Evolutionary conservation across 2,797 vertebrate species (phyloP), one percentile per base, ranked within the genome.

Genomic region (Chelmon rostratus): DNA sequence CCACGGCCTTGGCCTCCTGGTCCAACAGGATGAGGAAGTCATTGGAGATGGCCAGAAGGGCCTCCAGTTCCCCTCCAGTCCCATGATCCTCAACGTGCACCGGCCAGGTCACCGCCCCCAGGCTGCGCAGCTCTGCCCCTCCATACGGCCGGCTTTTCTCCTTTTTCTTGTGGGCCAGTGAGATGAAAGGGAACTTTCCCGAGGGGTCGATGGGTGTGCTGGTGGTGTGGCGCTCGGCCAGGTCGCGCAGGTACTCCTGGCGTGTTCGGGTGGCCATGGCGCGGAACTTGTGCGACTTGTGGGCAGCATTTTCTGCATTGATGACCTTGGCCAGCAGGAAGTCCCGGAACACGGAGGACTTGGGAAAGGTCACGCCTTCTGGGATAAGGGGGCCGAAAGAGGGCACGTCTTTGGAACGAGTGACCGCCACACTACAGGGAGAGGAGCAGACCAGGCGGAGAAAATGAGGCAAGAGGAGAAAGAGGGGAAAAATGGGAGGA

Each of bases 331-430:
- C 97, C 76, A 99, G 91, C 68, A 99, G 95, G 91, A 99, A 99
- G 96, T 99, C 98, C 97, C 98, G 97, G 93, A 99, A 99, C 68
- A 99, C 97, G 0, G 97, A 97, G 52, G 98, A 99, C 88, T 98
- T 99, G 28, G 98, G 98, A 89, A 99, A 99, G 0, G 97, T 98
- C 84, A 98, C 96, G 3, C 95, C 97, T 92, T 98, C 97, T 8
- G 98, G 98, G 91, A 99, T 99, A 11, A 97, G 97, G 19, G 98
- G 98, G n/a, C 98, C 98, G 57, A 99, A 99, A n/a, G 97, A 97
- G 64, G 98, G 98, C 70, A 99, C 96, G 64, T 99, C 98, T 95
- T 97, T 97, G 88, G 98, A 99, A 79, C 98, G 97, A 63, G 98
- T 97, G 69, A 99, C 98, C 0, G 98, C 97, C 90, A 99, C 98